A percentile compares a stretch with the other conserved stretches of the same genome.
These are phyloP conservation scores for Synergus gifuensis DNA, from an alignment of 2,888 invertebrate genomes.

Conservation along the genomic window DNA sequence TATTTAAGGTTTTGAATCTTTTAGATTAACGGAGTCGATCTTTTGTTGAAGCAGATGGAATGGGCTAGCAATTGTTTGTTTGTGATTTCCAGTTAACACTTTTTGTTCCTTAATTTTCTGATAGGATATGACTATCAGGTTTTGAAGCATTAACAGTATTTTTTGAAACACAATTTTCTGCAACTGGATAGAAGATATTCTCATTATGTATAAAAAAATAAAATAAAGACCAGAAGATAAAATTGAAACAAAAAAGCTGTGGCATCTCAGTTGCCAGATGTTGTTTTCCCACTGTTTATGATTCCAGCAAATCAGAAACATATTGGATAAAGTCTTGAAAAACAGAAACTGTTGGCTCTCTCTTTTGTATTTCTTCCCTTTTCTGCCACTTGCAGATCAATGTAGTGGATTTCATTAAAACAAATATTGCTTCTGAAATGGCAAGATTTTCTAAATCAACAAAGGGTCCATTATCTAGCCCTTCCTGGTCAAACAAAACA, in stretches of 20 bases:
- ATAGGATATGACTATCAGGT: too few species aligned
- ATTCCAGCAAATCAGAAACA: neutral
- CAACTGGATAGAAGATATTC: neutral
- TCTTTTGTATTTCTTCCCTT: neutral
- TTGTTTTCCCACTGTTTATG: constrained; percentile 3
- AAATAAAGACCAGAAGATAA: neutral
- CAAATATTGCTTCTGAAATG: neutral
- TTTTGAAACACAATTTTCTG: too few species aligned
- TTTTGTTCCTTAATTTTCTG: too few species aligned
- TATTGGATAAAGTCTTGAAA: neutral
- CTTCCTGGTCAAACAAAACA: too few species aligned
- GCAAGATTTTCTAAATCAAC: neutral
- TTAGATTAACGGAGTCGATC: too few species aligned
- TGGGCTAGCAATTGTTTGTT: too few species aligned
- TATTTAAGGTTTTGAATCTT: neutral
- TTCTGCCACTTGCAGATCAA: neutral
- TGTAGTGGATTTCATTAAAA: neutral
- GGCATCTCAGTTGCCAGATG: neutral
- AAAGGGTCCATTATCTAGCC: neutral
- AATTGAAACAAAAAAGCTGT: neutral
- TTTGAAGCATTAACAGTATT: too few species aligned
- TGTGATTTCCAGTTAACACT: too few species aligned
- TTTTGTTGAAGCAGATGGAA: too few species aligned
- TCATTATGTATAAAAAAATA: neutral
- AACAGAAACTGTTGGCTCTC: neutral